Conservation (phyloP, 92 coral and sea anemone species). For the Zoanthus sansibaricus region DNA sequence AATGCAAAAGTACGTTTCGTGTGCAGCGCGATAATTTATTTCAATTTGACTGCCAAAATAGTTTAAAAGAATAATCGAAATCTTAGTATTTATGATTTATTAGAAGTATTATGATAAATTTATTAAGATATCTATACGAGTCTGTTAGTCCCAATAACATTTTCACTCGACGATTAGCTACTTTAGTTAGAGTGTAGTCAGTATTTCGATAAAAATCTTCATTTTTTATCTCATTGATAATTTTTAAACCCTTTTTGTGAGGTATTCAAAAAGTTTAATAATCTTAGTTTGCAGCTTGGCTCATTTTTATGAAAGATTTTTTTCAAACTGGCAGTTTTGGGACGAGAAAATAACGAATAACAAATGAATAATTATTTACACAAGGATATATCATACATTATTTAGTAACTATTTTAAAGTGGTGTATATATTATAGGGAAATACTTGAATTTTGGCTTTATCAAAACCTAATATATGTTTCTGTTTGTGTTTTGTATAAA, state of each 20-base stretch:
- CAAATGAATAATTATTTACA: not conserved
- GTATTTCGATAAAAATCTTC: not conserved
- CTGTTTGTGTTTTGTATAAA: not conserved
- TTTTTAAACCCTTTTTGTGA: not conserved
- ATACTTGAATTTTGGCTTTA: slow-evolving; percentile 10
- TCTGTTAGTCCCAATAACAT: not conserved
- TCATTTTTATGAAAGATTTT: not conserved
- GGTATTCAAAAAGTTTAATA: not conserved
- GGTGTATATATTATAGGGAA: slow-evolving; percentile 42
- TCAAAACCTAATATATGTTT: not conserved
- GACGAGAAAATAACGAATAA: not conserved
- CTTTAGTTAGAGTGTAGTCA: not conserved
- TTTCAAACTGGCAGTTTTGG: not conserved
- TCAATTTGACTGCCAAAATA: not conserved
- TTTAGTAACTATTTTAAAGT: not conserved
- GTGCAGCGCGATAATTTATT: not conserved
- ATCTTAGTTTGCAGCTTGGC: not conserved
- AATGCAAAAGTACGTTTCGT: not conserved
- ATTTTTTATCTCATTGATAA: not conserved
- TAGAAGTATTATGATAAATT: not conserved
- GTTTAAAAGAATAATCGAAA: not conserved
- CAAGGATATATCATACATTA: not conserved
- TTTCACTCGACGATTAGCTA: not conserved
- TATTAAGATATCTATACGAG: not conserved
- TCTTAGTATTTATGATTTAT: slow-evolving; percentile 1